phyloP scores from a whole-genome alignment of 2,797 vertebrate genomes.

The Acomys russatus region DNA sequence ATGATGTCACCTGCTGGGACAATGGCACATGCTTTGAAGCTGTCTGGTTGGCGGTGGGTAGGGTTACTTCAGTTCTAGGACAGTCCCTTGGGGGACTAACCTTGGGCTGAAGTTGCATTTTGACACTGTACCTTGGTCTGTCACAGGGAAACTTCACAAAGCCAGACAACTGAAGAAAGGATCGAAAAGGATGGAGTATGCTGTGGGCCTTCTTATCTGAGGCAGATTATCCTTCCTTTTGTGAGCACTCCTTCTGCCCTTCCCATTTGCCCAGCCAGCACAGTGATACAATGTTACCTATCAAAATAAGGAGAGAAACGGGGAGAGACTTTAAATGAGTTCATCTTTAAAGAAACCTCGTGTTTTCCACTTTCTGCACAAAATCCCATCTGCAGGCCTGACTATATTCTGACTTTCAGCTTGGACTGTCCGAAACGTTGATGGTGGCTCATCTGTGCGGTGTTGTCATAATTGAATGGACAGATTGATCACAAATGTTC shows the following conservation, averaged over 20 bases:
- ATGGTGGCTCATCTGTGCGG: background rate
- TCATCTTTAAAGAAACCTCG: background rate
- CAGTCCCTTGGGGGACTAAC: background rate
- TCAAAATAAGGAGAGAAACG: background rate
- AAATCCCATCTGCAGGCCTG: background rate
- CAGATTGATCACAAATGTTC: background rate
- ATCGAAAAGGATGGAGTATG: background rate
- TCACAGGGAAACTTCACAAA: background rate
- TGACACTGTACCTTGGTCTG: background rate
- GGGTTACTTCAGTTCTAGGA: background rate
- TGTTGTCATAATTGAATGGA: background rate
- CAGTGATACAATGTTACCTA: background rate
- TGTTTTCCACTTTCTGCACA: background rate
- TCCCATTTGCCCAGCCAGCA: background rate
- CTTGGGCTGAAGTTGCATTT: background rate
- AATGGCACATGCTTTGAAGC: background rate
- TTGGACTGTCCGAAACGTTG: background rate
- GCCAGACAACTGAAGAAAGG: background rate
- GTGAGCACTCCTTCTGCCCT: background rate
- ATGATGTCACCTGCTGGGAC: background rate
- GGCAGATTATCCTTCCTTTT: constrained; percentile 1
- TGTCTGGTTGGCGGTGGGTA: background rate
- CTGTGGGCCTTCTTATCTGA: background rate
- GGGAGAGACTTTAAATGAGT: background rate
- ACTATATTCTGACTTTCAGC: background rate